A percentile compares a stretch with the other conserved stretches of the same genome.
Conservation (phyloP, 2,888 invertebrate species). For the Diloba caeruleocephala region DNA sequence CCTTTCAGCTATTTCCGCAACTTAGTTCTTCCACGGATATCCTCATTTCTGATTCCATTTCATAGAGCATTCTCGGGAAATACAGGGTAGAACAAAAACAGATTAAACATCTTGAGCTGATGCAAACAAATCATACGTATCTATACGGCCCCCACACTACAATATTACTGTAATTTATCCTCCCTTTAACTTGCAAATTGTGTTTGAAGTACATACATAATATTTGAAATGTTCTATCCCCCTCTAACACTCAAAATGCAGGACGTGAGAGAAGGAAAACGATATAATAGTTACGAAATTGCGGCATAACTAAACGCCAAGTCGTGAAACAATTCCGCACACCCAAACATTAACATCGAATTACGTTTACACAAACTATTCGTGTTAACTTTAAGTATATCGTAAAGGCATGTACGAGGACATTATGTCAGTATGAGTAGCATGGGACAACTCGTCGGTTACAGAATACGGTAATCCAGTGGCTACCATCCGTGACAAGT, state of each 20-base stretch:
- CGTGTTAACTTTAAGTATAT: constrained; percentile 53
- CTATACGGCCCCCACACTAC: constrained; percentile 24
- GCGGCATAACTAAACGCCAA: constrained; percentile 42
- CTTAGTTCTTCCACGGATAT: too few species aligned
- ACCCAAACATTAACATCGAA: constrained; percentile 55
- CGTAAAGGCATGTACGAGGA: constrained; percentile 53
- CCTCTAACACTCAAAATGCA: constrained; percentile 16
- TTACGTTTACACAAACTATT: constrained; percentile 56
- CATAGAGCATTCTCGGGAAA: too few species aligned
- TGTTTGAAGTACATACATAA: constrained; percentile 48
- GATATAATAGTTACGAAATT: constrained; percentile 43
- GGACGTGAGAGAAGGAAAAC: constrained; percentile 18
- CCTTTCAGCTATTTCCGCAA: too few species aligned
- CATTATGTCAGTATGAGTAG: constrained; percentile 53
- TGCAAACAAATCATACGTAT: constrained; percentile 24
- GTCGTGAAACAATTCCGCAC: constrained; percentile 54
- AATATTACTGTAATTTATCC: constrained; percentile 49
- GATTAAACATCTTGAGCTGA: constrained; percentile 23
- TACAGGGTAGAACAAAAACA: constrained; percentile 12
- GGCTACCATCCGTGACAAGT: constrained; percentile 39
- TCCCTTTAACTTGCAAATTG: constrained; percentile 42
- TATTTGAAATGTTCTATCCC: constrained; percentile 32
- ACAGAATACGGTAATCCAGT: constrained; percentile 45
- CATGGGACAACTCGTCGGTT: constrained; percentile 54
- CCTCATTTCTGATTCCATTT: too few species aligned